Evolutionary conservation across 1,140 invertebrate genomes (phyloP).

Genomic region (Calosoma granatense): DNA sequence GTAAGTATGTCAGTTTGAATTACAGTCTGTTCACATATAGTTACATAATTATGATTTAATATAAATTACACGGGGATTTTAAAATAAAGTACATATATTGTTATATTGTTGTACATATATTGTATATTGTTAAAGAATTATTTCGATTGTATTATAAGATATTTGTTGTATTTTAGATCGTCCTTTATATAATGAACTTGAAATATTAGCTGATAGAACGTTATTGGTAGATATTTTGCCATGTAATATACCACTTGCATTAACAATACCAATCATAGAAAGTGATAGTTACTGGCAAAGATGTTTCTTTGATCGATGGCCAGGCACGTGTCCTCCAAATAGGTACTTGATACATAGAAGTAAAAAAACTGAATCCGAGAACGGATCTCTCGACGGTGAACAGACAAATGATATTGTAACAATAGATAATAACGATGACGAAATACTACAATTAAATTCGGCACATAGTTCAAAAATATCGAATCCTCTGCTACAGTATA

Average conservation of each 20-base stretch:
- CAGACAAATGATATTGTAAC: too few relatives aligned
- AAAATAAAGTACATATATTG: background rate
- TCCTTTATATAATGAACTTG: background rate
- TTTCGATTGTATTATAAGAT: too few relatives aligned
- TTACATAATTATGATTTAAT: background rate
- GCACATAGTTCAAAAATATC: background rate
- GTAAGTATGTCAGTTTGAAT: background rate
- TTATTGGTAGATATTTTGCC: background rate
- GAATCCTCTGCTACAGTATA: background rate
- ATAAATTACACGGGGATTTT: background rate
- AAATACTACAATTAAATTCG: background rate
- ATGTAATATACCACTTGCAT: background rate
- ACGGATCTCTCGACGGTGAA: too few relatives aligned
- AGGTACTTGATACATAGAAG: background rate
- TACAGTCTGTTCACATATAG: background rate
- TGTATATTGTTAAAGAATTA: too few relatives aligned
- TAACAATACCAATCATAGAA: background rate
- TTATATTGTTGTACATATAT: too few relatives aligned
- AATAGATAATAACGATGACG: background rate
- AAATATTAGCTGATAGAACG: background rate
- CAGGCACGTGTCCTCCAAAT: background rate
- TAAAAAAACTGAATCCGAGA: too few relatives aligned
- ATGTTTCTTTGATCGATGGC: background rate
- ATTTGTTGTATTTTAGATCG: background rate
- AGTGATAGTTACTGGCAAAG: background rate